Evolutionary conservation across 2,797 vertebrate genomes (phyloP).

Genomic region (Chrysocyon brachyurus): DNA sequence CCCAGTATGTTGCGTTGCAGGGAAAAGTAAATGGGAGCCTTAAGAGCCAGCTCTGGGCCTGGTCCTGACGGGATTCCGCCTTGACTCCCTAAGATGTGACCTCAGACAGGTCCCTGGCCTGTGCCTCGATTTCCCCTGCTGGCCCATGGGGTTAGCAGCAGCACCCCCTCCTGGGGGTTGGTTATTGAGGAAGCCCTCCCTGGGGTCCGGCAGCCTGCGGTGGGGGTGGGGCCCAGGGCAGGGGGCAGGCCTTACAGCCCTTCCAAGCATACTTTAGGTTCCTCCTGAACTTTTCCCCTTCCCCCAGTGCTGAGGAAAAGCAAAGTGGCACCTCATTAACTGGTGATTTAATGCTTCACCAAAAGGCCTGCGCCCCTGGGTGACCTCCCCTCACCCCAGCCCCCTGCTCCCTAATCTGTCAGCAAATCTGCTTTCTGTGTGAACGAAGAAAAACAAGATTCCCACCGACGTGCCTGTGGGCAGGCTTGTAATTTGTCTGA

Average conservation of each 20-base stretch:
- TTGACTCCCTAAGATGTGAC: not conserved
- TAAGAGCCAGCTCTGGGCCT: not conserved
- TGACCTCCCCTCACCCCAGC: slow-evolving; percentile 69
- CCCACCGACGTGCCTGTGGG: slow-evolving; percentile 61
- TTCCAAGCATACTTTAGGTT: not conserved
- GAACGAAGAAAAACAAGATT: slow-evolving; percentile 75
- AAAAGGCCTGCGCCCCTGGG: slow-evolving; percentile 31
- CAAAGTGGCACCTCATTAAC: not conserved
- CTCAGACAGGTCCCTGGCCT: not conserved
- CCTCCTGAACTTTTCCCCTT: not conserved
- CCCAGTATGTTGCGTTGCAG: accelerated
- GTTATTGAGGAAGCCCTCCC: not conserved
- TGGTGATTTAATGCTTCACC: slow-evolving; percentile 62
- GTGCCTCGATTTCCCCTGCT: not conserved
- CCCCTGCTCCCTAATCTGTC: slow-evolving; percentile 75
- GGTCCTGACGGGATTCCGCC: not conserved
- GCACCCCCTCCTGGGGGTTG: accelerated
- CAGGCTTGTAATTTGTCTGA: slow-evolving; percentile 73
- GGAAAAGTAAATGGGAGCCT: too few species aligned
- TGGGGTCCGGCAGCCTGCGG: accelerated
- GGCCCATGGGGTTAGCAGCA: accelerated
- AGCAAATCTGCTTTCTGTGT: slow-evolving; percentile 65
- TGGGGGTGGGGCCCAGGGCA: not conserved
- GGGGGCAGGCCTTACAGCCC: not conserved
- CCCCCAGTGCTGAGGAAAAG: not conserved